Evolutionary conservation across 2,797 vertebrate genomes (phyloP).

Genomic region (Fringilla coelebs): DNA sequence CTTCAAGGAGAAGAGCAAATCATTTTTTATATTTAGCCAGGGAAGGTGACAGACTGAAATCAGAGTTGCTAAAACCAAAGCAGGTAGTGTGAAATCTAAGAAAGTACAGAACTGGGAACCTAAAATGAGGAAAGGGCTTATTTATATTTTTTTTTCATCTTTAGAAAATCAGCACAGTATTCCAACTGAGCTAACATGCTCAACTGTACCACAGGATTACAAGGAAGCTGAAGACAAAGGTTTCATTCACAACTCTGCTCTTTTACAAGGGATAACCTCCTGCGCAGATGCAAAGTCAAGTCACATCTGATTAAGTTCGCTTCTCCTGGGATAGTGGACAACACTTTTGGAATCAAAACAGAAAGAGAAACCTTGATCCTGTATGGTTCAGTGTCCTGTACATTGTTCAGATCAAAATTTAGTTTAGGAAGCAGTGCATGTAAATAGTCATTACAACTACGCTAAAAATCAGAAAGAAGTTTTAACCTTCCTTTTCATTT

Average conservation of each 20-base stretch:
- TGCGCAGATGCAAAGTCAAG: slow-evolving; percentile 55
- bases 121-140: slow-evolving; percentile 69
- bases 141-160: slow-evolving; percentile 67
- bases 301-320: slow-evolving; percentile 64
- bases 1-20: slow-evolving; percentile 60
- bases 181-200: slow-evolving; percentile 75
- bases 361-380: neutral
- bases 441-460: neutral
- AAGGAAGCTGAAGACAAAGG: slow-evolving; percentile 82
- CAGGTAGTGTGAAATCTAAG: slow-evolving; percentile 75
- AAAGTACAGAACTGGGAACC: slow-evolving; percentile 65
- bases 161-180: slow-evolving; percentile 79
- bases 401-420: slow-evolving; percentile 39
- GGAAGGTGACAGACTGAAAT: slow-evolving; percentile 70
- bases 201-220: slow-evolving; percentile 73
- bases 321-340: slow-evolving; percentile 66
- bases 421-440: neutral
- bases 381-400: neutral
- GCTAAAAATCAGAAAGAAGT: slow-evolving; percentile 13
- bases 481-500: neutral
- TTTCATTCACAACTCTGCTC: slow-evolving; percentile 84
- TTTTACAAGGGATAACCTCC: slow-evolving; percentile 74
- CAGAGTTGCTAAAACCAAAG: slow-evolving; percentile 64
- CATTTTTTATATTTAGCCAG: slow-evolving; percentile 66
- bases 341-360: slow-evolving; percentile 4